A percentile compares a stretch with the other conserved stretches of the same genome.
Conservation (phyloP, 1,140 invertebrate genomes). For the Drosophila biarmipes region DNA sequence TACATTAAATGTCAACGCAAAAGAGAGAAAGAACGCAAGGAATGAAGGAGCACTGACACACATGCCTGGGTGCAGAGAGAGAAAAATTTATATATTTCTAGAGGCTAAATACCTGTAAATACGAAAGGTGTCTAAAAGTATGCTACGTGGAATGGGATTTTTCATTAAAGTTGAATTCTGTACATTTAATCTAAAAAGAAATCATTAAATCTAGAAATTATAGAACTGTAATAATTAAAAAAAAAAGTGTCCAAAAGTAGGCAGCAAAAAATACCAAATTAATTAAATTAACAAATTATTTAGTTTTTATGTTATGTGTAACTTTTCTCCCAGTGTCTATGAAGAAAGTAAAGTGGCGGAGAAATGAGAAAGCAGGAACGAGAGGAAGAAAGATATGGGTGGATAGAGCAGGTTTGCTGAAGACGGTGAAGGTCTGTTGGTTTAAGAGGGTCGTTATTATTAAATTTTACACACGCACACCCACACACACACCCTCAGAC, state of each 20-base stretch:
- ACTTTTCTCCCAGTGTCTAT: not conserved
- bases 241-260: too few species aligned
- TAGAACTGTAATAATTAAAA: too few species aligned
- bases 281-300: not conserved
- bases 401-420: slow-evolving; percentile 41
- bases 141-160: too few species aligned
- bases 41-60: slow-evolving; percentile 22
- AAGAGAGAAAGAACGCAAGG: slow-evolving; percentile 26
- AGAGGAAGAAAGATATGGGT: slow-evolving; percentile 27
- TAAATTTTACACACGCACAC: slow-evolving; percentile 75
- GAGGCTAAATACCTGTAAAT: not conserved
- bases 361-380: slow-evolving; percentile 3
- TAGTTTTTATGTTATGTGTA: too few species aligned
- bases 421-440: slow-evolving; percentile 53
- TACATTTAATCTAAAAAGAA: too few species aligned
- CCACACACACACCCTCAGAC: slow-evolving; percentile 13
- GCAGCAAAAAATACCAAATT: too few species aligned
- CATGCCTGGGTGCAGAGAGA: slow-evolving; percentile 12
- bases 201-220: too few species aligned
- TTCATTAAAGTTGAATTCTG: too few species aligned
- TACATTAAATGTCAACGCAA: slow-evolving; percentile 81
- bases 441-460: slow-evolving; percentile 80
- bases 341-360: slow-evolving; percentile 9
- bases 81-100: not conserved
- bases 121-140: too few species aligned